Base-by-base conservation (phyloP, 35 echinoderm and acorn worm species). In the Acanthaster planci region DNA sequence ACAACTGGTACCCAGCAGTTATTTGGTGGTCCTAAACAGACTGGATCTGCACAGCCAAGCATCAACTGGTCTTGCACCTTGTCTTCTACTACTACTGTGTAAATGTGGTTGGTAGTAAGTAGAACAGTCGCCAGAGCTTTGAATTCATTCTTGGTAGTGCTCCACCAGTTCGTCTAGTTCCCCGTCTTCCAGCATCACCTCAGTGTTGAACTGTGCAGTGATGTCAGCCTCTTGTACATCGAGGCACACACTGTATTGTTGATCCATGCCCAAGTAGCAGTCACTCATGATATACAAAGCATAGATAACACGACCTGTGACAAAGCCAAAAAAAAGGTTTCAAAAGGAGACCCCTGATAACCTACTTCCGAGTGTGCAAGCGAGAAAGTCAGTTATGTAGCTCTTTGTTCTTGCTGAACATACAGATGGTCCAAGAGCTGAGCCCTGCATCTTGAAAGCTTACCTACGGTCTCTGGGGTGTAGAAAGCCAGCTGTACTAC, bases 211-310 rank as follows among this genome's bases (percentile, higher is more conserved):
- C 60, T 97, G 93, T 34, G 93, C 85, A 15, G 77, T 84, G 0
- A 90, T 90, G 77, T 93, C 64, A 14, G 91, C 87, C 82, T 93
- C 87, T 18, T 82, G 79, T 9, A 97, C 95, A 81, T 97, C 88
- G n/a, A 97, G 80, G 52, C 95, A 97, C 37, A 97, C 64, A 76
- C 80, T 90, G 59, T 97, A 97, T 56, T 97, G 95, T 76, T 97
- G 95, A 60, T 97, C 95, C 36, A 97, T 38, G 10, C 95, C 95
- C 1, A 93, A 40, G 68, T 97, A 97, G 81, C 95, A 87, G 55
- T 97, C 95, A 57, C 91, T 93, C 91, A 97, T 87, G 8, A 97
- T 57, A 76, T 97, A 97, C 44, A 97, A 50, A 19, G 77, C 88
- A 75, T 97, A 97, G 22, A 97, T 97, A 3, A 89, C 87, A 17